Base-by-base conservation (phyloP, 1,140 invertebrate genomes). In the Fopius arisanus region DNA sequence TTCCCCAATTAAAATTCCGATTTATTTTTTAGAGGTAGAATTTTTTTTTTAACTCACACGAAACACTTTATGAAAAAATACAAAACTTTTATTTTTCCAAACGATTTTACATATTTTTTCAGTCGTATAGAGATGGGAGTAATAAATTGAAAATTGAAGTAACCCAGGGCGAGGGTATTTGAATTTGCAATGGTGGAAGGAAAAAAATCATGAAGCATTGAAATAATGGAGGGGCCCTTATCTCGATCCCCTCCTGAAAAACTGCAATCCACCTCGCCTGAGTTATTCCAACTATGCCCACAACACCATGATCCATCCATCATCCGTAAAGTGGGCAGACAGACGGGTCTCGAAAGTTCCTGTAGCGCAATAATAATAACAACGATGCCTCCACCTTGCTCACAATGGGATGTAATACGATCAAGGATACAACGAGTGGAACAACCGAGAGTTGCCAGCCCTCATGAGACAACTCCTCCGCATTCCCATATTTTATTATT, bases 301-400 rank as follows among this genome's bases (percentile, higher is more conserved):
- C 19, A 26, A 26, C 19, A 59, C 54, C 54, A 23, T 26, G 54
- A n/a, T 21, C 54, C 54, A 59, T 59, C 76, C 77, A 82, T 82
- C 81, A 82, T 80, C 75, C 66, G 28, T 70, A 80, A 81, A 82
- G 78, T 78, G 80, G 78, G 48, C 73, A 78, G 79, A 78, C 75
- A 73, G 70, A 80, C 74, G 78, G 70, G 75, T 75, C 76, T 76
- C 67, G 29, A 76, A 73, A 76, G 40, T 76, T 73, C 19, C 33
- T 63, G 41, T 23, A 19, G 63, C 41, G 21, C 33, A 67, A 71
- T 63, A 43, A 70, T 72, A 72, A 72, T 48, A 72, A 40, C 54
- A 71, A 63, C 48, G 16, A 28, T 43, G 43, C 43, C 29, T 59
- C 28, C 69, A 66, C 21, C 70, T 40, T 41, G 70, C 19, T 21